Conservation (phyloP, 2,797 vertebrate genomes). For the Gouania willdenowi region DNA sequence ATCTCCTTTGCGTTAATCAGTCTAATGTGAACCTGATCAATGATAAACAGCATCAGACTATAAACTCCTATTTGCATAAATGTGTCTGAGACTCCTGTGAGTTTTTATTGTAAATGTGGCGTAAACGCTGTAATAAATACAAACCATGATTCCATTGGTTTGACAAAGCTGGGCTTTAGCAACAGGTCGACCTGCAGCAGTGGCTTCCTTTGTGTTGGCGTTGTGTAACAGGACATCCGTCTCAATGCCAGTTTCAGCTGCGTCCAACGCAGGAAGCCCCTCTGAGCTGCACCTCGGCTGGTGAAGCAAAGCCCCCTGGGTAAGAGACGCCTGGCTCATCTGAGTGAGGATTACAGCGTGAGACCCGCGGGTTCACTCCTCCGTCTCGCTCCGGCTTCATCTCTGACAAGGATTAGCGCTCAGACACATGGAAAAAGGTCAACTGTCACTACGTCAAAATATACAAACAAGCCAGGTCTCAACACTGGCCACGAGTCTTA, state of each 20-base stretch:
- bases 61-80: no score
- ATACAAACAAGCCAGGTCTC: conserved; percentile 3
- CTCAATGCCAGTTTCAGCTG: conserved; percentile 2
- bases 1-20: no score
- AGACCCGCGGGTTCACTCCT: not conserved
- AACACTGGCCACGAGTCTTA: conserved; percentile 18
- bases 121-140: no score
- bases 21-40: no score
- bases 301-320: conserved; percentile 11
- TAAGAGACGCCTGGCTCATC: conserved; percentile 23
- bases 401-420: conserved; percentile 31
- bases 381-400: conserved; percentile 7
- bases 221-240: not conserved
- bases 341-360: conserved; percentile 24
- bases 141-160: no score
- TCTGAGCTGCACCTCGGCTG: conserved; percentile 7
- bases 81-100: no score
- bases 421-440: conserved; percentile 43
- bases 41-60: no score
- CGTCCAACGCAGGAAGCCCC: conserved; percentile 1
- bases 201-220: no score
- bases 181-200: no score
- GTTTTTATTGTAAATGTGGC: no score
- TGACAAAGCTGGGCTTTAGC: no score
- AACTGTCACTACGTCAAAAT: conserved; percentile 15